Base-by-base conservation (phyloP, 2,797 vertebrate species). In the Poecilia picta region DNA sequence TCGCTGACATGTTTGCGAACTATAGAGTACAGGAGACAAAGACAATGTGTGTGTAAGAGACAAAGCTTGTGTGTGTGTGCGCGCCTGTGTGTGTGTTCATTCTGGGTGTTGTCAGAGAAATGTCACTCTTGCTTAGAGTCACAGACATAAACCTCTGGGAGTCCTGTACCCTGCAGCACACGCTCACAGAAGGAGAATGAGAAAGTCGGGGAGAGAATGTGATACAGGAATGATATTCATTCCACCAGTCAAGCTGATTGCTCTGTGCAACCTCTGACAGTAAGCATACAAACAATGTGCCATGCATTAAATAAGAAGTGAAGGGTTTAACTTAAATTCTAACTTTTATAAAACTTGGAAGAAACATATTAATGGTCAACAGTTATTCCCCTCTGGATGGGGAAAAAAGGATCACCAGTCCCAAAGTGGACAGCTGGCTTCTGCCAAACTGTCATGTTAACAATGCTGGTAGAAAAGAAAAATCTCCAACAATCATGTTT, bases 71-170 rank as follows among this genome's bases (percentile, higher is more conserved):
- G 2, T 74, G 79, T 73, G 79, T 62, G 51, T n/a, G 79, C 72
- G 79, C 46, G 47, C 16, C 78, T 81, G 87, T 23, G 79, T 77
- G 81, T 83, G 80, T 79, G 89, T 78, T 84, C 88, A 88, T 91
- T 91, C 87, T 89, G 86, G 89, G 91, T 93, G 93, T 93, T 95
- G 95, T 96, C 94, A 94, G 94, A 94, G 90, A 91, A 93, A 92
- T 94, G 95, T 95, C 95, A 95, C 90, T 91, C 86, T 91, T 89
- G 89, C 88, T 96, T 94, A 95, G 88, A 95, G 93, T 95, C 94
- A 95, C 85, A 92, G 85, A 88, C 82, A 83, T 81, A 89, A 93
- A 94, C 93, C 93, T 94, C 89, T 92, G 93, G 91, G 92, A 95
- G 91, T 90, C 88, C 92, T 88, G 92, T 92, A 88, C 91, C 94